Conservation (phyloP, 1,140 invertebrate genomes). For the Drosophila setifemur region DNA sequence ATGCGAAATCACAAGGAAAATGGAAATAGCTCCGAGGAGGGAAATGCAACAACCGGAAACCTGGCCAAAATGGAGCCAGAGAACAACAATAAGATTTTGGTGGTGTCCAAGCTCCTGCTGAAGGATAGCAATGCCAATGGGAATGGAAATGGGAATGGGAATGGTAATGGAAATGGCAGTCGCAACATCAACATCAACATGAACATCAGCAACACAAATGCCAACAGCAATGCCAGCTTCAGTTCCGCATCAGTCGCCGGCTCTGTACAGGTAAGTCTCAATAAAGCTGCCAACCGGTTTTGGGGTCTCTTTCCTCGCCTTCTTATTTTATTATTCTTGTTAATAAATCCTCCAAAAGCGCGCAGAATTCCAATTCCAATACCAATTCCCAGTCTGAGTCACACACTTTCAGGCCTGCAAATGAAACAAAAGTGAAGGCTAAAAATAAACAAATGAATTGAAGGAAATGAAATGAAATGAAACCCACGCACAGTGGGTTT, state of each 20-base stretch:
- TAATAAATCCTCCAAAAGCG: slow-evolving; percentile 80
- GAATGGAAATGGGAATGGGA: slow-evolving; percentile 12
- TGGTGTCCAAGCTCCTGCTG: slow-evolving; percentile 46
- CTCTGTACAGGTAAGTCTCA: slow-evolving; percentile 77
- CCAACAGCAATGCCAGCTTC: slow-evolving; percentile 78
- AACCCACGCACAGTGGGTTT: slow-evolving; percentile 65
- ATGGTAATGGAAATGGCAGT: slow-evolving; percentile 16
- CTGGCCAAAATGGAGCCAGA: slow-evolving; percentile 31
- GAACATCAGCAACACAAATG: slow-evolving; percentile 18
- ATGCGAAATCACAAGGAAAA: slow-evolving; percentile 77
- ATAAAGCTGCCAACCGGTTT: slow-evolving; percentile 61
- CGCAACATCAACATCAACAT: slow-evolving; percentile 45
- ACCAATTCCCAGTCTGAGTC: slow-evolving; percentile 42
- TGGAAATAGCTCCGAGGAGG: slow-evolving; percentile 54
- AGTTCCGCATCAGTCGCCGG: slow-evolving; percentile 81
- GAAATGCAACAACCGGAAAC: background rate
- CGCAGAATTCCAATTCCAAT: slow-evolving; percentile 74
- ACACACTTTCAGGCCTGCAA: slow-evolving; percentile 23
- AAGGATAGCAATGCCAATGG: slow-evolving; percentile 25
- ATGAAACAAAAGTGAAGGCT: slow-evolving; percentile 69
- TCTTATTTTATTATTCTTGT: slow-evolving; percentile 76
- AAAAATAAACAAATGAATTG: slow-evolving; percentile 55
- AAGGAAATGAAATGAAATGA: slow-evolving; percentile 31
- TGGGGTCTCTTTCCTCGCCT: slow-evolving; percentile 27
- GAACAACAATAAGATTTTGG: slow-evolving; percentile 42